phyloP scores from a whole-genome alignment of 92 coral and sea anemone species.

The Chrysogorgia sp. region DNA sequence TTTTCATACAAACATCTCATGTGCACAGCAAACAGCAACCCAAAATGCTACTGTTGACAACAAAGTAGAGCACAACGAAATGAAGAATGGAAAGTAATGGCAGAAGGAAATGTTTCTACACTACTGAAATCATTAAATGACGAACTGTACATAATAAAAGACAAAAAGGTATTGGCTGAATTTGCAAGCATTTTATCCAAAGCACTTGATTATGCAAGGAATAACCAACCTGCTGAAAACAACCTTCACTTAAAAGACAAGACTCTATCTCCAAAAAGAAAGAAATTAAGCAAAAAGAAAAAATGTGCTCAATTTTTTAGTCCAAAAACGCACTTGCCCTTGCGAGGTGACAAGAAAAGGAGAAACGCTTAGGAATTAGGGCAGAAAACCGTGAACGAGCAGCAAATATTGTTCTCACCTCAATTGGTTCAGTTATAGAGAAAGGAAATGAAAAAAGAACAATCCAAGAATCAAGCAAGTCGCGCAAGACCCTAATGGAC shows the following conservation, averaged over 20 bases:
- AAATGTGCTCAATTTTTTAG: not conserved
- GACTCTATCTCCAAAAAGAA: constrained; percentile 15
- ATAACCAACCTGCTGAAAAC: constrained; percentile 15
- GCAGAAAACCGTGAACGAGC: constrained; percentile 13
- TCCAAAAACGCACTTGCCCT: no score
- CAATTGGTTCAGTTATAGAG: constrained; percentile 5
- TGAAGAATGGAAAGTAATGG: constrained; percentile 3
- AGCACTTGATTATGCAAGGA: constrained; percentile 11
- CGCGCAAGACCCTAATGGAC: no score
- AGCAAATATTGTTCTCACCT: constrained; percentile 4
- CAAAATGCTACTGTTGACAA: constrained; percentile 6
- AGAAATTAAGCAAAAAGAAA: not conserved
- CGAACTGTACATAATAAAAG: constrained; percentile 17
- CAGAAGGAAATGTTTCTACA: not conserved
- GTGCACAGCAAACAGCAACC: constrained; percentile 12
- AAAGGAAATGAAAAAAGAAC: constrained; percentile 2
- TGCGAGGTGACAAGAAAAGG: constrained; percentile 17
- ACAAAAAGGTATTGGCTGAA: constrained; percentile 11
- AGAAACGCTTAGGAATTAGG: constrained; percentile 26
- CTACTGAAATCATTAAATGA: constrained; percentile 12
- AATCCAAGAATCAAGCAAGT: no score
- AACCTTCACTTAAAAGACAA: constrained; percentile 14
- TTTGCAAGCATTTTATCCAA: not conserved
- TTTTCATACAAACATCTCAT: not conserved
- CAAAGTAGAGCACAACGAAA: not conserved